Evolutionary conservation across 2,888 invertebrate genomes (phyloP), one percentile per base, ranked within the genome.

Genomic region (Troides helena): DNA sequence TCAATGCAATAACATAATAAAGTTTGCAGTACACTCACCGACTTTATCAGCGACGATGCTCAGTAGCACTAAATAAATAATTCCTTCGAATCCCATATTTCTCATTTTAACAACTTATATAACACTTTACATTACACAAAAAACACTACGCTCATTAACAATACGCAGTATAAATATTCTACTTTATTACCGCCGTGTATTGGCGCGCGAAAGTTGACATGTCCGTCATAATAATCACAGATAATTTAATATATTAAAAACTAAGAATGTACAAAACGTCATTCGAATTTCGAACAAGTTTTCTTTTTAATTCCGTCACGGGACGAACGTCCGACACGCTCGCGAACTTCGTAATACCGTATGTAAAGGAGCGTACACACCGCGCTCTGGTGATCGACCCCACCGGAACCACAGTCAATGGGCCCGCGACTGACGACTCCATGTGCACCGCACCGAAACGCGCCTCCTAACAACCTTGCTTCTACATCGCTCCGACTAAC

Each of bases 341-440:
- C 80, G 81, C 85, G 81, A 81, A 81, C 75, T 75, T 76, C 75
- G 68, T 67, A 76, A 77, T 73, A 79, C 74, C 75, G 72, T 70
- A 78, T 80, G 84, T 88, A 85, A 89, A 86, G 89, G 84, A 78
- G 78, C 78, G 86, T 80, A 81, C 81, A 86, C 87, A 87, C 87
- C 76, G 74, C 62, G 75, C 79, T 74, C 76, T 86, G 86, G 90
- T 91, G 90, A 92, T 90, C 91, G 92, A 91, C 93, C 92, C 93
- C 85, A 93, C 93, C 93, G 93, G 93, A 93, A 93, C 89, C 89
- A 92, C 92, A 92, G 82, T 93, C 88, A 87, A 87, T 90, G 87
- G 87, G 81, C 87, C 85, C 85, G 85, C 87, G 89, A 89, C 90
- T 90, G 87, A 81, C 89, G 87, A 85, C 82, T 85, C 82, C 85